Conservation (phyloP, 2,113 vertebrate genomes). For the Cyprinodon tularosa region DNA sequence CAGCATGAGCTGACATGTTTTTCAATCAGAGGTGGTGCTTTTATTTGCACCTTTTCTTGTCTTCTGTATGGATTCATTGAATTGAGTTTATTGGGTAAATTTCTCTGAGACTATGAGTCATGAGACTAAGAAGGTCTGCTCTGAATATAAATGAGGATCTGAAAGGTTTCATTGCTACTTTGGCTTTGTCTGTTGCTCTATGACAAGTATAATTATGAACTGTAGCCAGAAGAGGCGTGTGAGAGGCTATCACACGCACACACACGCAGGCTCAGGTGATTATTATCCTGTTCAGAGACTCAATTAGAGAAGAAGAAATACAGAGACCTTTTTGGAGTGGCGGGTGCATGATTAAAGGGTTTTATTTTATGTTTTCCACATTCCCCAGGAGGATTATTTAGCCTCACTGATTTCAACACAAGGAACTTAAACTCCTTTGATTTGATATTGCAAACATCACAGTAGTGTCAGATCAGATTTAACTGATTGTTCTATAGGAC, state of each 20-base stretch:
- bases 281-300: slow-evolving; percentile 23
- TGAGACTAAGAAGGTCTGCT: slow-evolving; percentile 32
- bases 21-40: slow-evolving; percentile 1
- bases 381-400: not conserved
- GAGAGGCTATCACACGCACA: not conserved
- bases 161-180: slow-evolving; percentile 39
- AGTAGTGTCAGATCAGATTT: no score
- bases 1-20: slow-evolving; percentile 8
- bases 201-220: slow-evolving; percentile 36
- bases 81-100: slow-evolving; percentile 29
- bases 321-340: slow-evolving; percentile 15
- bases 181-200: slow-evolving; percentile 33
- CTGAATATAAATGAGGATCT: slow-evolving; percentile 60
- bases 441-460: not conserved
- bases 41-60: not conserved
- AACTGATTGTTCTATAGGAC: not conserved
- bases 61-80: slow-evolving; percentile 31
- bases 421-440: not conserved
- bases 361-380: not conserved
- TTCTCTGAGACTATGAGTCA: slow-evolving; percentile 31
- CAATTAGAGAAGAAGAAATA: slow-evolving; percentile 10
- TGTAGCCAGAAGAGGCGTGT: slow-evolving; percentile 5
- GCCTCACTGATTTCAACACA: not conserved
- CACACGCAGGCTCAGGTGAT: slow-evolving; percentile 11
- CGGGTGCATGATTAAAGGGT: slow-evolving; percentile 15